phyloP scores from a whole-genome alignment of 1,140 invertebrate genomes.

The Portunus trituberculatus region DNA sequence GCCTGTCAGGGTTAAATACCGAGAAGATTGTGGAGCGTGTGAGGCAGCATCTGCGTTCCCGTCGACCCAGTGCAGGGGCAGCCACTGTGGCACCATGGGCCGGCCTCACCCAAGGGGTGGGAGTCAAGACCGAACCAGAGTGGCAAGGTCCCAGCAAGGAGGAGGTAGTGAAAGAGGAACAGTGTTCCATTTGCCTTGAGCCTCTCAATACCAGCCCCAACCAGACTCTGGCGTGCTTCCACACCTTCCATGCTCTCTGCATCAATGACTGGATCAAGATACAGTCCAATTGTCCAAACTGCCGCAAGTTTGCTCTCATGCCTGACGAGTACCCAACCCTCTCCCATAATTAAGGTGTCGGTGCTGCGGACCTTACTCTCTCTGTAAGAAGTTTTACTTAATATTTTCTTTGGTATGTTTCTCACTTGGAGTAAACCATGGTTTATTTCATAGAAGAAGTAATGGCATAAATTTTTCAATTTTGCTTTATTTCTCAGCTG shows the following conservation, averaged over 20 bases:
- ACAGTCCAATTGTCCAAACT: conserved; percentile 71
- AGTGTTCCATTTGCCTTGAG: conserved; percentile 68
- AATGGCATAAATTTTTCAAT: neutral
- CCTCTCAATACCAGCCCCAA: conserved; percentile 52
- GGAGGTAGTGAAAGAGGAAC: conserved; percentile 55
- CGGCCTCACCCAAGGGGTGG: conserved; percentile 41
- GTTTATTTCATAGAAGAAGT: neutral
- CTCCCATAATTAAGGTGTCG: conserved; percentile 26
- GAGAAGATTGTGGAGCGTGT: conserved; percentile 63
- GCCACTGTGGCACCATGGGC: conserved; percentile 62
- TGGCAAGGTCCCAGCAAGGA: conserved; percentile 60
- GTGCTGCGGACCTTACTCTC: no score
- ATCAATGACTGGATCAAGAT: conserved; percentile 66
- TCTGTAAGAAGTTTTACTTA: no score
- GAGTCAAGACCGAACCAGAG: conserved; percentile 36
- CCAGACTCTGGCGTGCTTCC: conserved; percentile 52
- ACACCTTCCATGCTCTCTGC: conserved; percentile 66
- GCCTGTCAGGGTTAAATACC: conserved; percentile 52
- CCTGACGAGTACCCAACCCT: conserved; percentile 66
- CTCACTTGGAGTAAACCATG: neutral
- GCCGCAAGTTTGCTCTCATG: conserved; percentile 71
- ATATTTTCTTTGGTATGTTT: neutral
- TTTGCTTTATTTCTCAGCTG: neutral
- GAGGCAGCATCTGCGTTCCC: conserved; percentile 18
- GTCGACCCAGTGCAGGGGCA: conserved; percentile 30